Evolutionary conservation across 2,797 vertebrate genomes (phyloP).

Genomic region (Perodicticus potto): DNA sequence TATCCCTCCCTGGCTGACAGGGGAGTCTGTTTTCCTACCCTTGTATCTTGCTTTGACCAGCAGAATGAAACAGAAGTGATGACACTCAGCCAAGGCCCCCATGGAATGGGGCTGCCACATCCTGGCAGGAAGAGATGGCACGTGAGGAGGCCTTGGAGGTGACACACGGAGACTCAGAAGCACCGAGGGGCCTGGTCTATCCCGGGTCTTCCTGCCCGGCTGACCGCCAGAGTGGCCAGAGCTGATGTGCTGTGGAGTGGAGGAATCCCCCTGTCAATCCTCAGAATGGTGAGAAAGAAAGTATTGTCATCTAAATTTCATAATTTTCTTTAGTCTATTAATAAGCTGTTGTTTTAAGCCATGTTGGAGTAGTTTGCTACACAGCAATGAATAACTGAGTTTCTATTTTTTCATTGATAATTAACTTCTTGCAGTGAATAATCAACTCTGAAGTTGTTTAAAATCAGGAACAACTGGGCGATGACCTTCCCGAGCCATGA

Average conservation of each 20-base stretch:
- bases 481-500: neutral
- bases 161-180: neutral
- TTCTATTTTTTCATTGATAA: neutral
- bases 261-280: neutral
- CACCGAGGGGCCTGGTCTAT: neutral
- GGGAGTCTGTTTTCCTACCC: neutral
- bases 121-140: too few species aligned
- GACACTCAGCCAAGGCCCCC: neutral
- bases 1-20: neutral
- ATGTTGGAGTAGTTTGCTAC: neutral
- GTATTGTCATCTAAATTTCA: neutral
- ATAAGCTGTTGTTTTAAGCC: neutral
- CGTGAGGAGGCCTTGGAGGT: neutral
- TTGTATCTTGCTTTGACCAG: neutral
- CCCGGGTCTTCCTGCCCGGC: neutral
- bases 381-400: neutral
- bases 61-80: neutral
- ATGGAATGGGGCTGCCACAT: too few species aligned
- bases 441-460: neutral
- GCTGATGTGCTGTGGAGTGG: neutral
- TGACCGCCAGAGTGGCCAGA: too few species aligned
- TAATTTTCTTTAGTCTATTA: constrained; percentile 5
- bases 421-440: neutral
- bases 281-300: neutral
- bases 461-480: neutral